Evolutionary conservation across 2,797 vertebrate genomes (phyloP).

Genomic region (Xenentodon cancila): DNA sequence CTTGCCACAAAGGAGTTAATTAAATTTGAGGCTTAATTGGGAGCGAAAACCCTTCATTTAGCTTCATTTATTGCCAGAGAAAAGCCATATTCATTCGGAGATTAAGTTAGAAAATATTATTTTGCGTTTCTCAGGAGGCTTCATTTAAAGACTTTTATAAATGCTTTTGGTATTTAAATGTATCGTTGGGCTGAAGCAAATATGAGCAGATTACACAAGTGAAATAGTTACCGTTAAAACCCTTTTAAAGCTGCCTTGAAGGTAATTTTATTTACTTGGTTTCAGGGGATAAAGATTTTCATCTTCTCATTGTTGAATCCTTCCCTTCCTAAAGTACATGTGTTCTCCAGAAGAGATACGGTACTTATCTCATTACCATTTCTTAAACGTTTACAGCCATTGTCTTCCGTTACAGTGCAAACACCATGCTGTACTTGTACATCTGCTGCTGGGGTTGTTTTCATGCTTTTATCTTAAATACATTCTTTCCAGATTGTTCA

Average conservation of each 20-base stretch:
- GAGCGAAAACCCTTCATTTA: slow-evolving; percentile 54
- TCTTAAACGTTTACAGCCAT: slow-evolving; percentile 72
- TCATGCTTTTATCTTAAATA: slow-evolving; percentile 81
- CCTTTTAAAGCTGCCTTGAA: slow-evolving; percentile 36
- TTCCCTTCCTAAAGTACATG: slow-evolving; percentile 53
- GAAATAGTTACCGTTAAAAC: slow-evolving; percentile 33
- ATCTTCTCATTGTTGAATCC: slow-evolving; percentile 41
- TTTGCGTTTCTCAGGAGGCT: slow-evolving; percentile 1
- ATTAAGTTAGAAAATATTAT: slow-evolving; percentile 38
- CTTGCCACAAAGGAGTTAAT: slow-evolving; percentile 61
- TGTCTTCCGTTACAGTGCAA: slow-evolving; percentile 68
- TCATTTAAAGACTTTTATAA: slow-evolving; percentile 20
- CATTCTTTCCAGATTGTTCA: slow-evolving; percentile 76
- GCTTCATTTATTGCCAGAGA: slow-evolving; percentile 62
- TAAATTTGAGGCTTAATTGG: slow-evolving; percentile 80
- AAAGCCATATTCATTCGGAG: slow-evolving; percentile 76
- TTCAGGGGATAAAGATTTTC: slow-evolving; percentile 43
- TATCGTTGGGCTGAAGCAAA: slow-evolving; percentile 27
- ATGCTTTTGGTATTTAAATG: slow-evolving; percentile 14
- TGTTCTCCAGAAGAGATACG: slow-evolving; percentile 59
- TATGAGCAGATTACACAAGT: slow-evolving; percentile 17
- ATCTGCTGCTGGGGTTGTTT: slow-evolving; percentile 71
- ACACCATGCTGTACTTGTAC: slow-evolving; percentile 52
- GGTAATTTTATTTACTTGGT: slow-evolving; percentile 36
- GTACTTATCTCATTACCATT: slow-evolving; percentile 73